phyloP scores from a whole-genome alignment of 2,113 vertebrate genomes.

The Bostrychus sinensis region DNA sequence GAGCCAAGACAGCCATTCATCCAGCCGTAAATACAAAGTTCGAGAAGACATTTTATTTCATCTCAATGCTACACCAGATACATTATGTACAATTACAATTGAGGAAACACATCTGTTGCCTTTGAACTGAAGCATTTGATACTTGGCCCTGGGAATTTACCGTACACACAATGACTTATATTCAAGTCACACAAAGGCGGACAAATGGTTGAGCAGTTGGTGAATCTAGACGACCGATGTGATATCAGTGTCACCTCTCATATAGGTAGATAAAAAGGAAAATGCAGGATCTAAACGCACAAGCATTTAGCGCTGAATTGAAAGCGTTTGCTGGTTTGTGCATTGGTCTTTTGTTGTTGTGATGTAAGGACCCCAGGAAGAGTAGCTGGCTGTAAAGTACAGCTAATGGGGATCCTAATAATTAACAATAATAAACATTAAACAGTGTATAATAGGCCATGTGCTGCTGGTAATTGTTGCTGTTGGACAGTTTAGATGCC shows the following conservation, averaged over 20 bases:
- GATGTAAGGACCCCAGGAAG: too few relatives aligned
- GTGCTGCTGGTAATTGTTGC: too few relatives aligned
- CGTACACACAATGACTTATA: neutral
- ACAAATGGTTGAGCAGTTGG: neutral
- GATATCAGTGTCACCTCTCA: neutral
- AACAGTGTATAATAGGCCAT: too few relatives aligned
- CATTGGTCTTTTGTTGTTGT: neutral
- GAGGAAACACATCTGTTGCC: constrained; percentile 17
- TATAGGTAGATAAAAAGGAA: too few relatives aligned
- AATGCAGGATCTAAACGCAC: neutral
- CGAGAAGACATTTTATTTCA: constrained; percentile 17
- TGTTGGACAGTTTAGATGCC: too few relatives aligned
- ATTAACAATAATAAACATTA: too few relatives aligned
- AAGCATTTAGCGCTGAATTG: neutral
- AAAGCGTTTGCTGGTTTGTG: too few relatives aligned
- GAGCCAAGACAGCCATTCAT: constrained; percentile 43
- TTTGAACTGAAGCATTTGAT: constrained; percentile 4
- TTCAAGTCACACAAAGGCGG: neutral
- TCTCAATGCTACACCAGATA: neutral
- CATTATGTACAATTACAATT: constrained; percentile 13
- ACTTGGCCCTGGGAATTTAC: neutral
- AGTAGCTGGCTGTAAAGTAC: too few relatives aligned
- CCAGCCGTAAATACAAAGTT: constrained; percentile 22
- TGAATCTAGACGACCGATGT: neutral
- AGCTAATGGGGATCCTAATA: too few relatives aligned